These are phyloP conservation scores for Aphidius ervi DNA, from an alignment of 1,140 invertebrate genomes.

Conservation along the genomic window DNA sequence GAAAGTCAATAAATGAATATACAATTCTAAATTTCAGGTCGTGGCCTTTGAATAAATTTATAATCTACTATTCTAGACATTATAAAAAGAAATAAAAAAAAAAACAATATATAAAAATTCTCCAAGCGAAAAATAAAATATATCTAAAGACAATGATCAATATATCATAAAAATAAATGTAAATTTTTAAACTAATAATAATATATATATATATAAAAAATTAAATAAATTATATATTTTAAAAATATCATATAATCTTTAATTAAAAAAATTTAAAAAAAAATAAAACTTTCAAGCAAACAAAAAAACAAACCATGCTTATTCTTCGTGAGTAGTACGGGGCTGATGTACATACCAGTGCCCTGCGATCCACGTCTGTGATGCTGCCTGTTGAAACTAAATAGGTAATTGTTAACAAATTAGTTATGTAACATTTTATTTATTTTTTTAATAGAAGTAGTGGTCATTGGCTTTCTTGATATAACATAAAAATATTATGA, in stretches of 20 bases:
- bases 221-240: constrained; percentile 2
- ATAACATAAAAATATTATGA: constrained; percentile 1
- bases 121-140: too few species aligned
- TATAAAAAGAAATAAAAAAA: too few species aligned
- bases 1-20: too few species aligned
- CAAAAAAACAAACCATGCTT: constrained; percentile 53
- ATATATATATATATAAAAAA: too few species aligned
- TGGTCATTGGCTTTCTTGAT: too few species aligned
- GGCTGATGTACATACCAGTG: constrained; percentile 73
- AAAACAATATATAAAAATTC: too few species aligned
- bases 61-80: too few species aligned
- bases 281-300: constrained; percentile 35
- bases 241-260: neutral
- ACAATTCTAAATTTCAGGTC: too few species aligned
- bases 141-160: too few species aligned
- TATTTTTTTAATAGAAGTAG: neutral
- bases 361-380: constrained; percentile 85
- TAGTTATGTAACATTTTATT: constrained; percentile 27
- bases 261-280: constrained; percentile 4
- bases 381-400: constrained; percentile 89
- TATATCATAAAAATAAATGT: too few species aligned
- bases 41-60: too few species aligned
- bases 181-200: too few species aligned
- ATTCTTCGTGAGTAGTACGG: constrained; percentile 54
- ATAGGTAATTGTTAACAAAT: constrained; percentile 46